phyloP scores from a whole-genome alignment of 2,113 vertebrate species.

The Dissostichus mawsoni region DNA sequence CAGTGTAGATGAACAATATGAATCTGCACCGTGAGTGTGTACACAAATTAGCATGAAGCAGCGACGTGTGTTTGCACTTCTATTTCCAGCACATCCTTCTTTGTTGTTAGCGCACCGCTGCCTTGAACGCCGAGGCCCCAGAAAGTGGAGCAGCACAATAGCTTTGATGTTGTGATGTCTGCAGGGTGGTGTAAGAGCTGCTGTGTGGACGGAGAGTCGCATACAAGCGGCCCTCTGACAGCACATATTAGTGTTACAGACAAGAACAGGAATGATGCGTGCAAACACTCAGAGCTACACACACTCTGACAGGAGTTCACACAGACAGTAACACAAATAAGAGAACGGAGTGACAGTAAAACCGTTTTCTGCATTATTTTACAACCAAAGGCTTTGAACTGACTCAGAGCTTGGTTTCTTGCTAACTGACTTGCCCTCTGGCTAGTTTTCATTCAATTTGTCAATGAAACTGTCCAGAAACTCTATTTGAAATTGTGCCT shows the following conservation, averaged over 20 bases:
- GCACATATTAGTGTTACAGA: constrained; percentile 42
- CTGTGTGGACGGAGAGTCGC: constrained; percentile 22
- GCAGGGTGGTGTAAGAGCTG: constrained; percentile 45
- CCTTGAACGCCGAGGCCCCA: constrained; percentile 57
- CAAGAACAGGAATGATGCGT: constrained; percentile 11
- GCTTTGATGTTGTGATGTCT: constrained; percentile 69
- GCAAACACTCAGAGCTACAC: constrained; percentile 12
- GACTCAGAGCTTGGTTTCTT: constrained; percentile 5
- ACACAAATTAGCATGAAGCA: constrained; percentile 45
- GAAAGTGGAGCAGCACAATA: constrained; percentile 69
- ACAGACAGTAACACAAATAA: not conserved
- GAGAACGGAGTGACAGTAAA: not conserved
- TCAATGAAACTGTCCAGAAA: not conserved
- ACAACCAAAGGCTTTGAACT: not conserved
- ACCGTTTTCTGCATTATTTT: not conserved
- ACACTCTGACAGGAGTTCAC: not conserved
- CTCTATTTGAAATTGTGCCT: constrained; percentile 36
- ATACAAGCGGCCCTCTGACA: constrained; percentile 34
- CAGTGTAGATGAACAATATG: constrained; percentile 1
- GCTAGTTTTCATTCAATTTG: constrained; percentile 11
- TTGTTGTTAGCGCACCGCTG: constrained; percentile 57
- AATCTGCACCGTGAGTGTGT: constrained; percentile 11
- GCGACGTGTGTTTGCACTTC: constrained; percentile 20
- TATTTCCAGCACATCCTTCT: constrained; percentile 60
- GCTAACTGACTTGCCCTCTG: not conserved